Conservation (phyloP, 2,888 invertebrate genomes). For the Aricia artaxerxes region DNA sequence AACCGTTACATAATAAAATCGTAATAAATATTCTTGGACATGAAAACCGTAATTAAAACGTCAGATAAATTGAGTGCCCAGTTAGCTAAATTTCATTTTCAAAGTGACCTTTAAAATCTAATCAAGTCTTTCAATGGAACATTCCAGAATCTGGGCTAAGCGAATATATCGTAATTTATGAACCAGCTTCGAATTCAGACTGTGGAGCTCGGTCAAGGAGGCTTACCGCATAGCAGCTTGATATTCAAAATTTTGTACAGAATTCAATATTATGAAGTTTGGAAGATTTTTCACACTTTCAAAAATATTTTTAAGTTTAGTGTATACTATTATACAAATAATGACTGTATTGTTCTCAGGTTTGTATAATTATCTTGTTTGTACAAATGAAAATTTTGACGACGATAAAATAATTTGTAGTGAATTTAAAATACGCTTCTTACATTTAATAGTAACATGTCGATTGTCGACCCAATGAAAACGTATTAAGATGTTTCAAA, state of each 20-base stretch:
- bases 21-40: neutral
- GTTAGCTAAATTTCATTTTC: slow-evolving; percentile 19
- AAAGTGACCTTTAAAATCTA: slow-evolving; percentile 27
- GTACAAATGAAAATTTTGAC: no score
- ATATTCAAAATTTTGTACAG: slow-evolving; percentile 22
- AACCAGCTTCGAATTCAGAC: slow-evolving; percentile 25
- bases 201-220: slow-evolving; percentile 28
- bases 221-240: slow-evolving; percentile 18
- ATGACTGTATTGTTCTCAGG: no score
- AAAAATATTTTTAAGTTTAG: neutral
- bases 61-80: slow-evolving; percentile 3
- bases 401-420: no score
- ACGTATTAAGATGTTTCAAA: no score
- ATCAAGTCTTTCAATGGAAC: slow-evolving; percentile 28
- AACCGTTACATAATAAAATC: neutral
- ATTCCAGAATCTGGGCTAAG: slow-evolving; percentile 21
- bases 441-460: no score
- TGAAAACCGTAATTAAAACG: neutral
- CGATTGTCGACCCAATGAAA: no score
- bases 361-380: no score
- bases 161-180: slow-evolving; percentile 32
- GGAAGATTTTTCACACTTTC: slow-evolving; percentile 1
- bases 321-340: neutral
- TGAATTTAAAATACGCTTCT: no score
- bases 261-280: slow-evolving; percentile 28